Conservation (phyloP, 2,797 vertebrate genomes). For the Thunnus albacares region DNA sequence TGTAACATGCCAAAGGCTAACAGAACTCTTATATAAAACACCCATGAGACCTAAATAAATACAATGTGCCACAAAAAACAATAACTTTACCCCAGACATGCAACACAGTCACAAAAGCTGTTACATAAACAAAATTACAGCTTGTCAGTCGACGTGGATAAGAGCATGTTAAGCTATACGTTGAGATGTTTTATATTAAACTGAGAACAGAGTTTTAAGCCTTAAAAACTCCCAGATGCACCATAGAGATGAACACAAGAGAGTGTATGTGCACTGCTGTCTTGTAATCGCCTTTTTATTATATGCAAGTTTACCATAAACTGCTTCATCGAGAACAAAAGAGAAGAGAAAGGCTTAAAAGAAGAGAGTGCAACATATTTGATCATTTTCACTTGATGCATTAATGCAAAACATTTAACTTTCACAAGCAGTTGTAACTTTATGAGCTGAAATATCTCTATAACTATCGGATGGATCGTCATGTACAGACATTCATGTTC, state of each 20-base stretch:
- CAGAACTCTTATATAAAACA: constrained; percentile 17
- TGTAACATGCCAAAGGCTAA: no score
- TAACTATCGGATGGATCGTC: no score
- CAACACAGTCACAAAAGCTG: constrained; percentile 10
- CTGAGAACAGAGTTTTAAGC: constrained; percentile 7
- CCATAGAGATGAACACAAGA: constrained; percentile 1
- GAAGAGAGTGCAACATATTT: not conserved
- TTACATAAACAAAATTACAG: constrained; percentile 28
- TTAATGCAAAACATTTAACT: no score
- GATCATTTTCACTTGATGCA: not conserved
- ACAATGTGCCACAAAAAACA: constrained; percentile 11
- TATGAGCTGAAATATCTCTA: no score
- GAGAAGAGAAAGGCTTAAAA: not conserved
- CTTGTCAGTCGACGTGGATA: not conserved
- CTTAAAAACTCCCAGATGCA: not conserved
- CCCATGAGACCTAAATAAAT: constrained; percentile 1
- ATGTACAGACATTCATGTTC: no score
- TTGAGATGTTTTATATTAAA: constrained; percentile 3
- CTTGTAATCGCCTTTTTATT: not conserved
- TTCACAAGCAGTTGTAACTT: no score
- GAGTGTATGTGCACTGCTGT: no score
- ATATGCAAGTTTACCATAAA: no score
- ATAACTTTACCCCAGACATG: not conserved
- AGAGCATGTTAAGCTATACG: constrained; percentile 19
- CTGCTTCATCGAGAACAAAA: not conserved